Base-by-base conservation (phyloP, 1,140 invertebrate genomes). In the Drosophila mayri region DNA sequence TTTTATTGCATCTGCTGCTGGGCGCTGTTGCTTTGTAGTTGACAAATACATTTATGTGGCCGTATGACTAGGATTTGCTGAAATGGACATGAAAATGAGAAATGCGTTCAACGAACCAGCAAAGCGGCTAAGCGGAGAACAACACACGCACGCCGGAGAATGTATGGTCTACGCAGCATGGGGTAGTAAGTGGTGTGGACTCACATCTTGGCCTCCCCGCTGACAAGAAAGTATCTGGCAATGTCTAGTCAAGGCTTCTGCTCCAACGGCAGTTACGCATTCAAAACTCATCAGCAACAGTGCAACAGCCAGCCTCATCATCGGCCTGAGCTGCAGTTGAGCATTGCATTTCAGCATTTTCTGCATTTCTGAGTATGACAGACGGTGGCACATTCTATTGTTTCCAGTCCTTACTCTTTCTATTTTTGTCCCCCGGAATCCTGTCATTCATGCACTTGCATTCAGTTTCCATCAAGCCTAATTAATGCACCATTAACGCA, bases 51-150 rank as follows among this genome's bases (percentile, higher is more conserved):
- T 74, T 84, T 68, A 78, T 76, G 79, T 86, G 67, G 60, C 73
- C 47, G 70, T 75, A 72, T 63, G 72, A 80, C 64, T 87, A 62
- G 80, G 84, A 80, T 88, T 84, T 84, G 68, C 80, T 61, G 57
- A 90, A 87, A 87, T 90, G 84, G 85, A 87, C 85, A 87, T 72
- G 84, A 88, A 90, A 87, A 87, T 84, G 84, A 90, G 84, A 87
- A 87, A 90, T 87, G 81, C 80, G 85, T 84, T 76, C 85, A 87
- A 87, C 85, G 84, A 87, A 90, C 84, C 81, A 84, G 58, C 73
- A 77, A 90, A 84, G 77, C 80, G 64, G 73, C 76, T 88, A 80
- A 83, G 66, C 66, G 52, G 47, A 54, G 28, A 43, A 64, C 54
- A 67, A 49, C 41, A 77, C 43, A 44, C 44, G 72, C 35, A 66